phyloP scores from a whole-genome alignment of 2,113 vertebrate genomes.

The Nymphicus hollandicus region DNA sequence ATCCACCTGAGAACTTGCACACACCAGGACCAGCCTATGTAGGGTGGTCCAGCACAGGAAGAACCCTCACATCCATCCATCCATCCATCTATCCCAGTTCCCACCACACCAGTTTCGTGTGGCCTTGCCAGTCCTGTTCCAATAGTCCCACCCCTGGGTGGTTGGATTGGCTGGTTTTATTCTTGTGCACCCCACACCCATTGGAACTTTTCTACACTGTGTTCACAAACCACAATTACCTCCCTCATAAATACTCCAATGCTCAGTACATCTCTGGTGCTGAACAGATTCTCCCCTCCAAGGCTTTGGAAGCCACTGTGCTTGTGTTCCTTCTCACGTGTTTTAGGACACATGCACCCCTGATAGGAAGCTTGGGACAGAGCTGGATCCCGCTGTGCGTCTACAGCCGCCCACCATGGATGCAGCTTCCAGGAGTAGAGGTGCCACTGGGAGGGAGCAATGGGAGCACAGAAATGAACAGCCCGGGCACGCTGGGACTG shows the following conservation, averaged over 20 bases:
- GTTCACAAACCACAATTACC: not conserved
- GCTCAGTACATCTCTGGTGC: not conserved
- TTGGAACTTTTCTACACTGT: not conserved
- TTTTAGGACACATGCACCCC: not conserved
- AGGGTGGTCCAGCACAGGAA: not conserved
- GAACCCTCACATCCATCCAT: not conserved
- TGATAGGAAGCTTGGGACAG: not conserved
- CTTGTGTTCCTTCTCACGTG: not conserved
- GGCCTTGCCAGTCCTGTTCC: not conserved
- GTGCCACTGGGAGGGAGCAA: not conserved
- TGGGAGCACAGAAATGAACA: not conserved
- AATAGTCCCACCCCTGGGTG: not conserved
- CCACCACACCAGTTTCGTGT: not conserved
- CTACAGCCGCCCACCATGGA: not conserved
- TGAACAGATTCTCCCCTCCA: not conserved
- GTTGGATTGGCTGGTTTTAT: not conserved
- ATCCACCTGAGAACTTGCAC: not conserved
- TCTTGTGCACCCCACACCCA: not conserved
- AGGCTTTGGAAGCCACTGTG: not conserved
- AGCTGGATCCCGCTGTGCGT: not conserved
- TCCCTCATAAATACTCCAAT: not conserved
- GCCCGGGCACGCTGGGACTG: not conserved
- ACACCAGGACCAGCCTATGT: too few species aligned
- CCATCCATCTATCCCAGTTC: not conserved
- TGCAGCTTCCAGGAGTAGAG: not conserved